Base-by-base conservation (phyloP, 1,140 invertebrate genomes). In the Copidosoma floridanum region DNA sequence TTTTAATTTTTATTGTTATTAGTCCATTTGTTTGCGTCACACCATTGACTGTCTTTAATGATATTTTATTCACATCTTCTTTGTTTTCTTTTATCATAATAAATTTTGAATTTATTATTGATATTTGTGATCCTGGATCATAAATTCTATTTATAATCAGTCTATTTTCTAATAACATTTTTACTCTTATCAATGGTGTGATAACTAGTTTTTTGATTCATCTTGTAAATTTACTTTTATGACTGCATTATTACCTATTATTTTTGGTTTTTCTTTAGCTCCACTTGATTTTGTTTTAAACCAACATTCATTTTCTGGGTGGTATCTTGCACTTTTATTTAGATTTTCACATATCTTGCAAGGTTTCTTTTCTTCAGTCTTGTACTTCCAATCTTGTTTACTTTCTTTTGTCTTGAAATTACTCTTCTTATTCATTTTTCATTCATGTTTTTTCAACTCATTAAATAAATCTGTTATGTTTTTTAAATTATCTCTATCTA, bases 141-240 rank as follows among this genome's bases (percentile, higher is more conserved):
- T n/a, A n/a, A n/a, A n/a, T 54, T 8, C 27, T 54, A 10, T 26
- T 27, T 21, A 64, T 46, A n/a, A 54, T 20, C 26, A 64, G 37
- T 37, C 44, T 64, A 16, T 55, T 21, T 21, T 64, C 35, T 51
- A 64, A 24, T 56, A 64, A 44, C 26, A 64, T 5, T 51, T 51
- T 59, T 0, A 64, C 6, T 54, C 56, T 64, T 1, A 65, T 65
- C 38, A 65, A 58, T 65, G 59, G 59, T 65, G 64, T 65, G 18
- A 23, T 50, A 53, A 40, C 29, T 55, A 11, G 64, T 65, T 65
- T 65, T 65, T 65, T 65, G 35, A 12, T 51, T 62, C 29, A 14
- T 48, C 32, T 44, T 65, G 54, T 50, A 61, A 27, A 23, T 53
- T 20, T 27, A 47, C 46, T 48, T 65, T 55, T 54, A 65, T 43